A percentile compares a stretch with the other conserved stretches of the same genome.
Conservation (phyloP, 2,113 vertebrate genomes). For the Maylandia zebra region DNA sequence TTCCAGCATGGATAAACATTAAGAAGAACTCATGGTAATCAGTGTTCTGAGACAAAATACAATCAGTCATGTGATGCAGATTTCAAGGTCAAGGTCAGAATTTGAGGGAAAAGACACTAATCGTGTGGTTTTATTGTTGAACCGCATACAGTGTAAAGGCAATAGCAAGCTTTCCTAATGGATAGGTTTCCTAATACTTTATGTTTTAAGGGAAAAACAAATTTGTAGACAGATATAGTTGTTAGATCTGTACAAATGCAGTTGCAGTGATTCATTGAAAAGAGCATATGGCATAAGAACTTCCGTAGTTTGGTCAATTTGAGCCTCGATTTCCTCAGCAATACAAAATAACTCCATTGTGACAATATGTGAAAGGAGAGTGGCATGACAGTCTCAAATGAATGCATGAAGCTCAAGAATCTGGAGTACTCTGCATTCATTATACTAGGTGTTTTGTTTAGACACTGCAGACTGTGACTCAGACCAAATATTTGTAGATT, state of each 20-base stretch:
- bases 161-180: background rate
- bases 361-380: background rate
- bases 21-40: background rate
- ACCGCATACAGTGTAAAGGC: background rate
- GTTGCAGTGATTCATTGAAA: background rate
- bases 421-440: background rate
- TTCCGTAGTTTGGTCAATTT: rapidly evolving
- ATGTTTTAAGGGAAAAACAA: background rate
- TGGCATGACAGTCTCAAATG: background rate
- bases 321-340: background rate
- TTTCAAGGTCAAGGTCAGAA: background rate
- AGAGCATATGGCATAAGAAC: rapidly evolving
- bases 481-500: background rate
- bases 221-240: background rate
- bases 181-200: background rate
- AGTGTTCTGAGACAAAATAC: background rate
- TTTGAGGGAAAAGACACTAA: background rate
- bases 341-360: background rate
- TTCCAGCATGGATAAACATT: background rate
- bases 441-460: background rate
- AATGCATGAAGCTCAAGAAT: background rate
- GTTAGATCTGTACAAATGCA: background rate
- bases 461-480: background rate
- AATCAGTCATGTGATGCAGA: background rate
- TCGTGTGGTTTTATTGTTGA: background rate